Conservation (phyloP, 2,797 vertebrate genomes). For the Psittacula echo region DNA sequence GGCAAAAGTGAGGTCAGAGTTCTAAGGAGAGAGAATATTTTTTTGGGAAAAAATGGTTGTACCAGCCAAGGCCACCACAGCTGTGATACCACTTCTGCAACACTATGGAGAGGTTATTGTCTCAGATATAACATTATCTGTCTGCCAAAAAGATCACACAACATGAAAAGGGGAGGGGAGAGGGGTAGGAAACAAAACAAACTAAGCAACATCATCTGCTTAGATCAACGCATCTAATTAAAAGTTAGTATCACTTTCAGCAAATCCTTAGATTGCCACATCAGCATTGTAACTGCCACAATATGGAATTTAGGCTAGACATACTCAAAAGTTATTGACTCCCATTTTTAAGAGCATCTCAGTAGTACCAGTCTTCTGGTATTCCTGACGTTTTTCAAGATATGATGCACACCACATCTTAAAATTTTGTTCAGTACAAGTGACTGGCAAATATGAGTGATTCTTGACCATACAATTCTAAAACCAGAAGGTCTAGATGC, state of each 20-base stretch:
- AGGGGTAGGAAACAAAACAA: background rate
- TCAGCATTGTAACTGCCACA: background rate
- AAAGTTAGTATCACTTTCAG: background rate
- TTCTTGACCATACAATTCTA: background rate
- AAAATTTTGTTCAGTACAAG: background rate
- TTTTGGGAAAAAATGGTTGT: background rate
- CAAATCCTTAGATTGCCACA: background rate
- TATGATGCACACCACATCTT: fast-evolving
- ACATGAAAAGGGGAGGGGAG: background rate
- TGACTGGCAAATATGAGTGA: background rate
- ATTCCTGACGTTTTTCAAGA: background rate
- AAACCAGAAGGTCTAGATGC: background rate
- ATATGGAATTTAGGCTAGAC: background rate
- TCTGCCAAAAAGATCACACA: background rate
- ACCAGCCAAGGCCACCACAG: background rate
- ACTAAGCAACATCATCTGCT: background rate
- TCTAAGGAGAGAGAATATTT: background rate
- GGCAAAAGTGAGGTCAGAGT: background rate
- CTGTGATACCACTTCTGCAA: background rate
- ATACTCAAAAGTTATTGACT: background rate
- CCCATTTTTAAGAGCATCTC: background rate
- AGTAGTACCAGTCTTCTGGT: background rate
- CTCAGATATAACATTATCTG: background rate
- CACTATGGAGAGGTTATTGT: background rate
- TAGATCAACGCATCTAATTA: background rate